Base-by-base conservation (phyloP, 2,888 invertebrate species). In the Tachystola acroxantha region DNA sequence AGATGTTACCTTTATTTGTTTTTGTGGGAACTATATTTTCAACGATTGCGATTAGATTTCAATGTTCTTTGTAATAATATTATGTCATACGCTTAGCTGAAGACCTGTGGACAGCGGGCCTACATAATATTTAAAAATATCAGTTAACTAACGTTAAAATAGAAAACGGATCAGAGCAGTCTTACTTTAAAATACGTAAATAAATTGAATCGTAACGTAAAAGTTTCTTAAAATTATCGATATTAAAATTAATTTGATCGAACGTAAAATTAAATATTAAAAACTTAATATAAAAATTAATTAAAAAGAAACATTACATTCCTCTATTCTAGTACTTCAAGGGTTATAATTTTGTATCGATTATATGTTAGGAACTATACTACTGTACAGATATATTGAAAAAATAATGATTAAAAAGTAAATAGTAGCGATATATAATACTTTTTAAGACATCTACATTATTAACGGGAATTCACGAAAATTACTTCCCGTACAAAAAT, bases 341-440 rank as follows among this genome's bases (percentile, higher is more conserved):
- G 71, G 82, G 71, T 79, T 85, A 84, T 71, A 77, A 67, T 77
- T 76, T 76, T 73, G 73, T 72, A 78, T 81, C 68, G 81, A 84
- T 84, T 85, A 85, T 64, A 78, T 60, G 64, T 81, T 77, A 85
- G 85, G 84, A 85, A 82, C 85, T 85, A 84, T 78, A 56, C 81
- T 80, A 77, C 85, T 85, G 82, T 85, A 85, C 85, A 85, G 63
- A 69, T 67, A 31, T 32, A 24, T 32, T 67, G 71, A 62, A 70
- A n/a, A 73, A 74, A 74, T 65, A 64, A 66, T 64, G 62, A 62
- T 65, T 50, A 49, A 56, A 47, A 52, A 69, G 51, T 63, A 67
- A n/a, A 68, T 71, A 56, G 55, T 63, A 65, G 60, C 55, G 61
- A 57, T 64, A 59, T 58, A 56, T 63, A 42, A 39, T 42, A 39